Evolutionary conservation across 2,113 vertebrate genomes (phyloP), one percentile per base, ranked within the genome.

Genomic region (Mustela nigripes): DNA sequence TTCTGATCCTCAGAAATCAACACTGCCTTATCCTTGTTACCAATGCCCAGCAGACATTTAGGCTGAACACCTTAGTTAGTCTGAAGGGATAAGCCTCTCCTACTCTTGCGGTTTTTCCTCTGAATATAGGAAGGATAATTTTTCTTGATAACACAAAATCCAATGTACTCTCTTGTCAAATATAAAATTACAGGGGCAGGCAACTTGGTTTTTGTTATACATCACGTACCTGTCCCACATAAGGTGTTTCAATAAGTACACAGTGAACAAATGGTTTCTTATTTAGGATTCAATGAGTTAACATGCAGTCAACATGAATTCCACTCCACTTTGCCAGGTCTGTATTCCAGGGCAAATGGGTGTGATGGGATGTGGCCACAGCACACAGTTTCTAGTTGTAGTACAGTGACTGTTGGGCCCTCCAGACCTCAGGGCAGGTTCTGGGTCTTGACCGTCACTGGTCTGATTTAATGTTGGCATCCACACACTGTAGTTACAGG

Each of bases 91-190:
- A 36, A 36, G 15, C 16, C 33, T 67, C 28, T 80, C 26, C n/a
- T 53, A 28, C 48, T 78, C 79, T 65, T 88, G 12, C 26, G 50
- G 22, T 58, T 56, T 96, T 83, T 83, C 33, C 21, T 91, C 33
- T 48, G 53, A 87, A 92, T 71, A 76, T 1, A 80, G 11, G 31
- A 81, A 84, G 26, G 45, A 33, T 33, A 53, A 81, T 14, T 33
- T 92, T 90, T 76, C 62, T 78, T 82, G 14, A 88, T 42, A 73
- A 86, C 10, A 18, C 5, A 65, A 84, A 60, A 74, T 73, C 65
- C 50, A 50, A 88, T 73, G 62, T 19, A n/a, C n/a, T 79, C 36
- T 73, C 62, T 42, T 50, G n/a, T 42, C 39, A 74, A 60, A 82
- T 67, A 5, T 36, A 96, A 71, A 89, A 74, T 74, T 45, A 50